phyloP scores from a whole-genome alignment of 2,888 invertebrate genomes.

The Julus scandinavius region DNA sequence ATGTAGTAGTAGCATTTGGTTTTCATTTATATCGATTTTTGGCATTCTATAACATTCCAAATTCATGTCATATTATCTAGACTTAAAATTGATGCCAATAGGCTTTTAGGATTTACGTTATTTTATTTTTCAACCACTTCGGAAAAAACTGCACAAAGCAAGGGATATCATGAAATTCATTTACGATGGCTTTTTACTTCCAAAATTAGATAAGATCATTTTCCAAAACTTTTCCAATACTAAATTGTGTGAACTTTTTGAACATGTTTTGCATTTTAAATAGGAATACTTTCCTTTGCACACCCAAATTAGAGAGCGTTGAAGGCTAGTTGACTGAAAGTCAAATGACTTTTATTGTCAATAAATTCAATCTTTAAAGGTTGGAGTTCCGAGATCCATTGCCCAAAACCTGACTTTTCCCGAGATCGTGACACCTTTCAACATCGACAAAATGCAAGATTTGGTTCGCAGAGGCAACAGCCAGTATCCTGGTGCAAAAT shows the following conservation, averaged over 20 bases:
- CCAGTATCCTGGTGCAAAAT: constrained; percentile 99
- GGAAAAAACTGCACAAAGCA: no score
- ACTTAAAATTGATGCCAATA: no score
- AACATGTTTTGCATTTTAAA: background rate
- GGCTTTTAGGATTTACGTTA: no score
- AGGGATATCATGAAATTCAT: no score
- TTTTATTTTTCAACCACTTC: no score
- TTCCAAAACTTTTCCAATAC: background rate
- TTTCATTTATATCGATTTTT: no score
- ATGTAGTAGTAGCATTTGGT: no score
- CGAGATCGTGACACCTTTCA: constrained; percentile 98
- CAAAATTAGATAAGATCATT: background rate
- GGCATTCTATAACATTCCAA: no score
- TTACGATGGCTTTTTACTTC: background rate
- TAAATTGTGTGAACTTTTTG: no score
- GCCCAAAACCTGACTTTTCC: constrained; percentile 99
- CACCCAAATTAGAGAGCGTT: background rate
- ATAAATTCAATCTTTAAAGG: constrained; percentile 64
- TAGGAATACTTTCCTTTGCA: background rate
- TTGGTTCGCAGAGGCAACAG: constrained; percentile 96
- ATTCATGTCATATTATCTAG: no score
- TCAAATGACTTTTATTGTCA: background rate
- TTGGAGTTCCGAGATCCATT: constrained; percentile 97
- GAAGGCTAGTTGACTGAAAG: background rate
- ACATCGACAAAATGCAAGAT: constrained; percentile 95